A percentile compares a stretch with the other conserved stretches of the same genome.
phyloP scores from a whole-genome alignment of 2,888 invertebrate species.

The Cheilosia vulpina region DNA sequence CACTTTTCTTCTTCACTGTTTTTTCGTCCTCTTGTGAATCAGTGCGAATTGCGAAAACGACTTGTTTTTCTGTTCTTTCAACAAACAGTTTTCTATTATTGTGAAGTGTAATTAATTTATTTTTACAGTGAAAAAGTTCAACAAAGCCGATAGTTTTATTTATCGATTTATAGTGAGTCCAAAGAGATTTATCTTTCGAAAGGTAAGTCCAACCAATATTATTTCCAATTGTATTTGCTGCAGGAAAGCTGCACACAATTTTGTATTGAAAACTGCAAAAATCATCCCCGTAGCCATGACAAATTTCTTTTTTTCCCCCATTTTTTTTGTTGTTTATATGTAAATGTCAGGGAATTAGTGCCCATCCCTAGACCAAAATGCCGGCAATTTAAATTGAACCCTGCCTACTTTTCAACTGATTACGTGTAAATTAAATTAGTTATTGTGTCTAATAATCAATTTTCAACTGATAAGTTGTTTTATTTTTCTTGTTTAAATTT shows the following conservation, averaged over 20 bases:
- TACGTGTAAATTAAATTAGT: slow-evolving; percentile 42
- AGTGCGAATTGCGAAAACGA: slow-evolving; percentile 51
- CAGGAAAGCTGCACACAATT: slow-evolving; percentile 27
- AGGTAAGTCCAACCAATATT: slow-evolving; percentile 53
- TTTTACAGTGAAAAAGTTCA: slow-evolving; percentile 10
- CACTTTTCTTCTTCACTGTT: slow-evolving; percentile 66
- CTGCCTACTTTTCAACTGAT: neutral
- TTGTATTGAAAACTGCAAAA: slow-evolving; percentile 1
- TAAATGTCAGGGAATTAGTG: slow-evolving; percentile 44
- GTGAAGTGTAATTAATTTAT: slow-evolving; percentile 45
- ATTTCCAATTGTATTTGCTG: slow-evolving; percentile 16
- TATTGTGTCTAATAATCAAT: slow-evolving; percentile 2
- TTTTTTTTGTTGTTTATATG: slow-evolving; percentile 45
- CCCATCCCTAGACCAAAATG: slow-evolving; percentile 52
- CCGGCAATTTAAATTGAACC: slow-evolving; percentile 33
- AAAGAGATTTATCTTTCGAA: neutral
- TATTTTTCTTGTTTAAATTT: slow-evolving; percentile 11
- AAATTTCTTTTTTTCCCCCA: slow-evolving; percentile 26
- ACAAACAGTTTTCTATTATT: slow-evolving; percentile 18
- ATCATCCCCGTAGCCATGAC: slow-evolving; percentile 53
- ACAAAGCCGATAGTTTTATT: neutral
- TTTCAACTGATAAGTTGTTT: slow-evolving; percentile 1
- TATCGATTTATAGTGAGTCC: slow-evolving; percentile 12
- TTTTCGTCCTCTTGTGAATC: slow-evolving; percentile 68
- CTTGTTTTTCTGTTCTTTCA: slow-evolving; percentile 43